Conservation (phyloP, 2,888 invertebrate genomes). For the Psylliodes chrysocephalus region DNA sequence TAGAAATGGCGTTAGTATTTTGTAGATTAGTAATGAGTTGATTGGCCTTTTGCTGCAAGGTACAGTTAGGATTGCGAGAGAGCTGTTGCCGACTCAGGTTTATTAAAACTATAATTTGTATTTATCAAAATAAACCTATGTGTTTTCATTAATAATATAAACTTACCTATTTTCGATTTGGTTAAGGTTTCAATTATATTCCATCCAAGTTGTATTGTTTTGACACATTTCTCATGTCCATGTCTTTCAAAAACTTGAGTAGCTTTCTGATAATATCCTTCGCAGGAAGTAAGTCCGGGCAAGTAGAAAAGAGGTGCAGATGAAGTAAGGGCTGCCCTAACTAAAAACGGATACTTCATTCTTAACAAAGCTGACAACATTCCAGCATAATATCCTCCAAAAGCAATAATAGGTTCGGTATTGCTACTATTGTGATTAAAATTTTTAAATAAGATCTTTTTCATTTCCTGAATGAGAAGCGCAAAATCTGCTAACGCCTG, state of each 20-base stretch:
- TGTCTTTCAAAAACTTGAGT: constrained; percentile 75
- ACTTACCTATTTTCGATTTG: constrained; percentile 3
- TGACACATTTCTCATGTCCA: constrained; percentile 70
- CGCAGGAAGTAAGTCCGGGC: constrained; percentile 80
- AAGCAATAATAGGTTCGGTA: constrained; percentile 82
- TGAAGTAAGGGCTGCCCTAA: constrained; percentile 92
- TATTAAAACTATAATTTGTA: too few species aligned
- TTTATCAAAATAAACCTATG: too few species aligned
- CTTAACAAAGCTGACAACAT: too few species aligned
- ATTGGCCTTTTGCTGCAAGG: too few species aligned
- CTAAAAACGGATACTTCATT: constrained; percentile 91
- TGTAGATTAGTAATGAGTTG: too few species aligned
- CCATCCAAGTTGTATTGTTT: constrained; percentile 63
- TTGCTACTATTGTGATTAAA: constrained; percentile 52
- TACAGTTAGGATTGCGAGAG: too few species aligned
- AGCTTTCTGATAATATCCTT: constrained; percentile 78
- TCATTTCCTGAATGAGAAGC: too few species aligned
- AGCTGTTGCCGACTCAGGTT: too few species aligned
- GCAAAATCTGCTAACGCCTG: constrained; percentile 72
- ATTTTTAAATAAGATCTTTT: constrained; percentile 50
- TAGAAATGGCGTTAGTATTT: too few species aligned
- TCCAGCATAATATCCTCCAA: constrained; percentile 86
- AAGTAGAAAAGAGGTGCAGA: too few species aligned
- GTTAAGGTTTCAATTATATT: not conserved
- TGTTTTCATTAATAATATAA: too few species aligned